Evolutionary conservation across 1,140 invertebrate genomes (phyloP).

Genomic region (Papilio machaon): DNA sequence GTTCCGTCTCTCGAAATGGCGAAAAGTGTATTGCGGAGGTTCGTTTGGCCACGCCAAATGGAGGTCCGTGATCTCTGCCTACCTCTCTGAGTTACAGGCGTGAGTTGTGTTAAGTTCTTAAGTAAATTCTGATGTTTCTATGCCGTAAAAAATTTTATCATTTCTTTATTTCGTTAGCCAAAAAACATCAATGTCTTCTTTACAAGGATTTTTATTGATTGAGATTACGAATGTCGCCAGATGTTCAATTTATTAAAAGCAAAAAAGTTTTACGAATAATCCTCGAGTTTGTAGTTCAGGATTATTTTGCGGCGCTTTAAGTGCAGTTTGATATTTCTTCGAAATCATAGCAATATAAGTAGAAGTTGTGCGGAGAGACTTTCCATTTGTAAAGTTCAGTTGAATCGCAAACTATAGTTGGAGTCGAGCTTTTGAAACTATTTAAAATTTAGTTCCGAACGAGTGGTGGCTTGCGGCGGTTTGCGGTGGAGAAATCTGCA

Average conservation of each 20-base stretch:
- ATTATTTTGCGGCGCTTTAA: slow-evolving; percentile 12
- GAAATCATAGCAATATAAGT: slow-evolving; percentile 14
- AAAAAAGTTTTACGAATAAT: not conserved
- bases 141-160: too few relatives aligned
- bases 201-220: too few relatives aligned
- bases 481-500: not conserved
- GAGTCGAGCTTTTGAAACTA: slow-evolving; percentile 19
- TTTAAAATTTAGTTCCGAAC: slow-evolving; percentile 22
- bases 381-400: slow-evolving; percentile 18
- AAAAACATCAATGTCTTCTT: too few relatives aligned
- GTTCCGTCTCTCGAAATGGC: too few relatives aligned
- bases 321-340: slow-evolving; percentile 22
- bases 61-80: too few relatives aligned
- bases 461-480: slow-evolving; percentile 12
- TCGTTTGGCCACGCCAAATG: too few relatives aligned
- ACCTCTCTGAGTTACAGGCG: too few relatives aligned
- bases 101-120: too few relatives aligned
- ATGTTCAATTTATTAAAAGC: not conserved
- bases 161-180: too few relatives aligned
- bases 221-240: too few relatives aligned
- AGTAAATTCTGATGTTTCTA: too few relatives aligned
- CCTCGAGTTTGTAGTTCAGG: not conserved
- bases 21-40: too few relatives aligned
- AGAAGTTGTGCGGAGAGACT: slow-evolving; percentile 6
- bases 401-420: slow-evolving; percentile 19